Evolutionary conservation across 2,888 invertebrate species (phyloP).

Genomic region (Calliopum simillimum): DNA sequence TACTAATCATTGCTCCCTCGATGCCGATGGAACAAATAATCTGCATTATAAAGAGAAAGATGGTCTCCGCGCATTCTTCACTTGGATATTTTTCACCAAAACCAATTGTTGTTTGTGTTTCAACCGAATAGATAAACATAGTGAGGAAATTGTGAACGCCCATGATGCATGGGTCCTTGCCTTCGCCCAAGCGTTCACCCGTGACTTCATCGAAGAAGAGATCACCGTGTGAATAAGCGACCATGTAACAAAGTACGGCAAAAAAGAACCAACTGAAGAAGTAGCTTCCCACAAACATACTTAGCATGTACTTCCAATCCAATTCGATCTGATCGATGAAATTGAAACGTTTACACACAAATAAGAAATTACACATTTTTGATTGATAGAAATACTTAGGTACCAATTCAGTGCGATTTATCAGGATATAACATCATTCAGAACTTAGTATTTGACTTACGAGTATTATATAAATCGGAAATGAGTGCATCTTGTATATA

Average conservation of each 20-base stretch:
- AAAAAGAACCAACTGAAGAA: constrained; percentile 84
- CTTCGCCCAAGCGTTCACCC: constrained; percentile 65
- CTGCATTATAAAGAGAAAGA: constrained; percentile 85
- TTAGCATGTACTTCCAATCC: constrained; percentile 92
- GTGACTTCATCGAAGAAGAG: constrained; percentile 72
- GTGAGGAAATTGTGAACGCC: constrained; percentile 75
- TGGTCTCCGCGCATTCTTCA: constrained; percentile 87
- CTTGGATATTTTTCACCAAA: constrained; percentile 85
- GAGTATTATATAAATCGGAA: no score
- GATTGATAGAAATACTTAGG: no score
- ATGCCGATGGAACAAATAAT: constrained; percentile 75
- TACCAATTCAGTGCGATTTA: no score
- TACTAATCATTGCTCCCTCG: constrained; percentile 72
- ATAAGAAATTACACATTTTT: no score
- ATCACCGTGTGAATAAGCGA: constrained; percentile 82
- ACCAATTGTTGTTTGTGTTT: constrained; percentile 88
- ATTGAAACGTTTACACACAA: constrained; percentile 47
- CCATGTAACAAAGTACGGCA: constrained; percentile 82
- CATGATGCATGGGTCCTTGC: constrained; percentile 69
- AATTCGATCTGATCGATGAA: constrained; percentile 74
- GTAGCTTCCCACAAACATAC: constrained; percentile 88
- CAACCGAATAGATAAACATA: constrained; percentile 85
- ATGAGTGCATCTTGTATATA: no score
- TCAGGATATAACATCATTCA: no score
- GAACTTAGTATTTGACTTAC: no score